Base-by-base conservation (phyloP, 2,888 invertebrate species). In the Cordilura impudica region DNA sequence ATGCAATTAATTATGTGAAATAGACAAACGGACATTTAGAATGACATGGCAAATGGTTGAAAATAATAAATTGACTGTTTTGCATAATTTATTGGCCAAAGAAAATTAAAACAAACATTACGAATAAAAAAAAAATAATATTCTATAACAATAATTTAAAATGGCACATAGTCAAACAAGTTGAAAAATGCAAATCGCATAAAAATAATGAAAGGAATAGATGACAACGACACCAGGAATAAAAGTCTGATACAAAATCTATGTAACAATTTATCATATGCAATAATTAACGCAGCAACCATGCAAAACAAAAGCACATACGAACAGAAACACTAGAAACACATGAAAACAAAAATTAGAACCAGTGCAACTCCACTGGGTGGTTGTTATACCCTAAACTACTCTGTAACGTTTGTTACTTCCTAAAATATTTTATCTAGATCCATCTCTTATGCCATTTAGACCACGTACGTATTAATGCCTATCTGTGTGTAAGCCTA, bases 1-100 rank as follows among this genome's bases (percentile, higher is more conserved):
- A 75, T 79, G 74, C 75, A 79, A 79, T 79, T 79, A 79, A 79
- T 79, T 75, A 79, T 75, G 61, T 66, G 79, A 67, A 79, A 79
- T 67, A 67, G 74, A 71, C 79, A 79, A 71, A 54, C 79, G 79
- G 79, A 79, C 71, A 67, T 56, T 71, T 60, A 56, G 71, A 66
- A 74, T 79, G 79, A 75, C 74, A 79, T 31, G 60, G 54, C 66
- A 79, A 65, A 71, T 77, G 71, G 66, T 39, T 71, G 71, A 26
- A 61, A 67, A 71, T 67, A 66, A 74, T 75, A 79, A 79, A 79
- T 74, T 70, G 71, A 74, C 71, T 79, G 67, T 79, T 67, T 74
- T 71, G 74, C 79, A 79, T 79, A 79, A 79, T 79, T 75, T 79
- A 79, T 79, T 69, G 47, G 71, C 54, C 61, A 56, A 67, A 56